Evolutionary conservation across 2,888 invertebrate species (phyloP), one percentile per base, ranked within the genome.

Genomic region (Pseudoips prasinana): DNA sequence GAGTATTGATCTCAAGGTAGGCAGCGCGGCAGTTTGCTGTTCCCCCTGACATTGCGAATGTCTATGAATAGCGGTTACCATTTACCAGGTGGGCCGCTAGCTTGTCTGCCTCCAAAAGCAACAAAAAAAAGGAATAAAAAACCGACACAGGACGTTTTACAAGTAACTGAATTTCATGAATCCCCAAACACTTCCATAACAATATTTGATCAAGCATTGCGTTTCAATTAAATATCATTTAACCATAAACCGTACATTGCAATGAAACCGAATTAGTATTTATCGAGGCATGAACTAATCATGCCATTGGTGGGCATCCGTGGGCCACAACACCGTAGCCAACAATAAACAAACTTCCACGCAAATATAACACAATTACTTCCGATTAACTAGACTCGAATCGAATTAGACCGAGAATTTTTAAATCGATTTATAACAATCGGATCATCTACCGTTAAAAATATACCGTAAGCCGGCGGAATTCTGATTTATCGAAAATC

Each of bases 381-480:
- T 79, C 71, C 79, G 77, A 80, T 73, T 70, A 70, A 73, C 63
- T 69, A 60, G 58, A 57, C 52, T 62, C 55, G 66, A 71, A 72
- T 66, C 72, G 66, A 75, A 76, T 73, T 58, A 61, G 55, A 66
- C 55, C 64, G 49, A 50, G 25, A 36, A 34, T 39, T 76, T 81
- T 79, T 69, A 50, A 68, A 73, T 65, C 72, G 68, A 71, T 75
- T 74, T 69, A 64, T 66, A 66, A 69, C 71, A 72, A 81, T 77
- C 69, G 61, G 77, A 81, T 84, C 78, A 76, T 73, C 67, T 68
- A 75, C 83, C 81, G 81, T 80, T 77, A 75, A 73, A 71, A 64
- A 67, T 54, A 61, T 80, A 81, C 83, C 83, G 83, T 77, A 75
- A 81, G 69, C 64, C 63, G 46, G 50, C 64, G 66, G 69, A 69